A percentile compares a stretch with the other conserved stretches of the same genome.
Conservation (phyloP, 1,140 invertebrate species). For the Dreissena polymorpha region DNA sequence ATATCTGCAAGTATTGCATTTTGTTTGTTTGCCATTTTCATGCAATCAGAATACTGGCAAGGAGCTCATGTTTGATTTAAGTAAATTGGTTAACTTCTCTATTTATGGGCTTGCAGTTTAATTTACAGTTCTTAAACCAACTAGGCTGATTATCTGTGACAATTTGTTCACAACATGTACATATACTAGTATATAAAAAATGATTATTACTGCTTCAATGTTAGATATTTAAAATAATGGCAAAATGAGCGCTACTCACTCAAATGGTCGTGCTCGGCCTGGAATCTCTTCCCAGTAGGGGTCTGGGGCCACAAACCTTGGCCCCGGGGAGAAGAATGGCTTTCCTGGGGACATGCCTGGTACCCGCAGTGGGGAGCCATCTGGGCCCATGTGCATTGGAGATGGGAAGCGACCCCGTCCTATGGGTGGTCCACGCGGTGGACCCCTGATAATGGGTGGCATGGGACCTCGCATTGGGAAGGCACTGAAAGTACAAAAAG, state of each 20-base stretch:
- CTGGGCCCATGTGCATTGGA: constrained; percentile 37
- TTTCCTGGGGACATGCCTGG: constrained; percentile 37
- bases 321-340: constrained; percentile 35
- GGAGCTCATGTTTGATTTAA: too few species aligned
- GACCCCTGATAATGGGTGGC: constrained; percentile 23
- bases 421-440: constrained; percentile 23
- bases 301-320: constrained; percentile 9
- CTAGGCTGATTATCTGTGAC: too few species aligned
- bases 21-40: too few species aligned
- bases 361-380: constrained; percentile 34
- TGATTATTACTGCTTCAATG: too few species aligned
- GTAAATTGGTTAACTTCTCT: too few species aligned
- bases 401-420: constrained; percentile 23
- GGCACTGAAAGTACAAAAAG: constrained; percentile 19
- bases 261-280: neutral
- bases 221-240: too few species aligned
- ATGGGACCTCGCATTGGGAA: constrained; percentile 39
- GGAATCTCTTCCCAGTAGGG: constrained; percentile 44
- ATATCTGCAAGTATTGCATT: constrained; percentile 27
- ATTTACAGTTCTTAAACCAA: too few species aligned
- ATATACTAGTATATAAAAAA: too few species aligned
- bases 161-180: too few species aligned
- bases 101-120: too few species aligned
- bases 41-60: too few species aligned
- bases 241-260: neutral